Conservation (phyloP, 2,113 vertebrate genomes). For the Aepyceros melampus region DNA sequence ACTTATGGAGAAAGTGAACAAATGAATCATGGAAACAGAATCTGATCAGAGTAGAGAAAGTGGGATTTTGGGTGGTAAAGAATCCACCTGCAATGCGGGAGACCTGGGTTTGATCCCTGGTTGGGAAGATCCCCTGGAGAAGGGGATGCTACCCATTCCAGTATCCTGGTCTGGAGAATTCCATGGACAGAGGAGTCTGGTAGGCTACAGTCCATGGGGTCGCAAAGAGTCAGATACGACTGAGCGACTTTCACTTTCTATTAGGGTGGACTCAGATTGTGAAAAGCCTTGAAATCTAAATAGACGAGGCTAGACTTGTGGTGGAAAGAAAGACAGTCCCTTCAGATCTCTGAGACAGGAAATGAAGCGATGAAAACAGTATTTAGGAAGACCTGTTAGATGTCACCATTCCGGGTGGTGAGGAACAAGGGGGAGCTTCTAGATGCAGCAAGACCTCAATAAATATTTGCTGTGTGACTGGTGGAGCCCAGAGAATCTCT, state of each 20-base stretch:
- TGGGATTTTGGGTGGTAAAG: background rate
- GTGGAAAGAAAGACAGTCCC: background rate
- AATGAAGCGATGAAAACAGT: background rate
- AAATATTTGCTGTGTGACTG: background rate
- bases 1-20: background rate
- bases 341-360: background rate
- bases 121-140: background rate
- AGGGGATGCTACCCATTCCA: background rate
- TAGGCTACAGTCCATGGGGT: background rate
- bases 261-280: background rate
- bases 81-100: background rate
- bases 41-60: background rate
- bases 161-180: background rate
- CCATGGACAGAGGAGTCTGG: background rate
- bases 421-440: background rate
- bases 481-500: background rate
- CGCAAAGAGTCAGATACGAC: background rate
- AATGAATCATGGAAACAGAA: background rate
- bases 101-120: background rate
- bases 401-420: background rate
- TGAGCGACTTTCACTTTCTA: background rate
- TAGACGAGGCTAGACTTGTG: background rate
- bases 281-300: background rate
- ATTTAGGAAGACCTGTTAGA: background rate
- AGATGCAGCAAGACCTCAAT: background rate